Evolutionary conservation across 2,888 invertebrate genomes (phyloP).

Genomic region (Apodemia hepburni): DNA sequence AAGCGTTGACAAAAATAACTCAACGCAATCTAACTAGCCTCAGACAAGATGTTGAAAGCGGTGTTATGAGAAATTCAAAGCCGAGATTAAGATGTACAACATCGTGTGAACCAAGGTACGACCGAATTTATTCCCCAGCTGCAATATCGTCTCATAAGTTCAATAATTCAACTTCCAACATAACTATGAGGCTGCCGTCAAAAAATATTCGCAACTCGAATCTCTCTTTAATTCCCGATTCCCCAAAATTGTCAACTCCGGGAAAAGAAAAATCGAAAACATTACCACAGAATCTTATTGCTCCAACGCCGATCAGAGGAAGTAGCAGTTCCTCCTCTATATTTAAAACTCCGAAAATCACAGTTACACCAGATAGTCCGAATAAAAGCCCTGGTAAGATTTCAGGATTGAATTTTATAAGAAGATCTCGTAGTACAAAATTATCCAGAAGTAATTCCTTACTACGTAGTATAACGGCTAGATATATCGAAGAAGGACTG

Average conservation of each 20-base stretch:
- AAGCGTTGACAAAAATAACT: slow-evolving; percentile 59
- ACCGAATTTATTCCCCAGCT: slow-evolving; percentile 67
- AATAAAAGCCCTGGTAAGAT: slow-evolving; percentile 77
- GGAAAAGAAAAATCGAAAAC: slow-evolving; percentile 81
- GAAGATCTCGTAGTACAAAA: slow-evolving; percentile 87
- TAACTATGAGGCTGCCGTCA: slow-evolving; percentile 46
- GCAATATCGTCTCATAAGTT: slow-evolving; percentile 64
- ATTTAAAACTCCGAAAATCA: slow-evolving; percentile 66
- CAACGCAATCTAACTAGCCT: slow-evolving; percentile 65
- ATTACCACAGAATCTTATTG: slow-evolving; percentile 79
- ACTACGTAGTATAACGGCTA: slow-evolving; percentile 78
- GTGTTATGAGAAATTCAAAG: slow-evolving; percentile 52
- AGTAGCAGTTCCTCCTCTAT: slow-evolving; percentile 70
- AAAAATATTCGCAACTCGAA: slow-evolving; percentile 66
- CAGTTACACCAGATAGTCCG: slow-evolving; percentile 71
- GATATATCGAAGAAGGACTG: slow-evolving; percentile 67
- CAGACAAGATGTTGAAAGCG: slow-evolving; percentile 59
- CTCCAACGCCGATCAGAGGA: slow-evolving; percentile 67
- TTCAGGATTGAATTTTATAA: slow-evolving; percentile 81
- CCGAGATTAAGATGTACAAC: slow-evolving; percentile 66
- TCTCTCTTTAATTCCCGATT: slow-evolving; percentile 68
- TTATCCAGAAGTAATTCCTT: slow-evolving; percentile 84
- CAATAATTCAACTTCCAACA: slow-evolving; percentile 58
- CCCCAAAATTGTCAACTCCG: slow-evolving; percentile 65
- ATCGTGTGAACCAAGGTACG: slow-evolving; percentile 69